A percentile compares a stretch with the other conserved stretches of the same genome.
phyloP scores from a whole-genome alignment of 1,140 invertebrate genomes.

The Zaprionus gabonicus region DNA sequence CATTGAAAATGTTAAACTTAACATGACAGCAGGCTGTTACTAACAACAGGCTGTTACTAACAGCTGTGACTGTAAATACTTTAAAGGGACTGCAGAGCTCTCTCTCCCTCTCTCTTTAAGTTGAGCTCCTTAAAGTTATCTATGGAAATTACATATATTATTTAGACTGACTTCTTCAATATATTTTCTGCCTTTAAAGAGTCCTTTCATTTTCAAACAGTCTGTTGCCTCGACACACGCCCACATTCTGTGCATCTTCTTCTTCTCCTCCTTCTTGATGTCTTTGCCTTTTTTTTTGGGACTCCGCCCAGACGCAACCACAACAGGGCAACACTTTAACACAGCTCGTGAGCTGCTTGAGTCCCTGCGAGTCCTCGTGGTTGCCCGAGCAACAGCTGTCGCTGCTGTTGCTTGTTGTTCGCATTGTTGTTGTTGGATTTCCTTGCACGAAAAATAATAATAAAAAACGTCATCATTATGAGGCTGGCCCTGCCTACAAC shows the following conservation, averaged over 20 bases:
- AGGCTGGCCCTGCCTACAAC: constrained; percentile 43
- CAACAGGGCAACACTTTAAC: constrained; percentile 76
- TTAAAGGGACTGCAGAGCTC: background rate
- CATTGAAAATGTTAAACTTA: background rate
- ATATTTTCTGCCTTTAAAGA: constrained; percentile 23
- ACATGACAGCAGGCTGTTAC: background rate
- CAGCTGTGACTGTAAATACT: background rate
- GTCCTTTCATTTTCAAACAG: constrained; percentile 30
- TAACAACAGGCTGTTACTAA: background rate
- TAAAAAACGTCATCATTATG: constrained; percentile 68
- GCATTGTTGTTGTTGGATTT: constrained; percentile 32
- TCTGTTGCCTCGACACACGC: background rate
- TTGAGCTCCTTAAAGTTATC: background rate
- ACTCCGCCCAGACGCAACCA: constrained; percentile 46
- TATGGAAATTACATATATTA: background rate
- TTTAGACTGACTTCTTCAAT: background rate
- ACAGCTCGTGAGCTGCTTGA: constrained; percentile 36
- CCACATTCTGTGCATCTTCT: background rate
- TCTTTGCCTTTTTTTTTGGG: constrained; percentile 8
- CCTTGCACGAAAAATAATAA: constrained; percentile 17
- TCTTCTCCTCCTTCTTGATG: background rate
- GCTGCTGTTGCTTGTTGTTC: constrained; percentile 16
- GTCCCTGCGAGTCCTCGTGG: constrained; percentile 46
- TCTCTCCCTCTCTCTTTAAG: background rate
- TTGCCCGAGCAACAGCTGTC: constrained; percentile 76